Percentiles rank a stretch among this genome's conserved stretches.
These are phyloP conservation scores for Hymenopus coronatus DNA, from an alignment of 2,888 invertebrate species.

Conservation along the genomic window DNA sequence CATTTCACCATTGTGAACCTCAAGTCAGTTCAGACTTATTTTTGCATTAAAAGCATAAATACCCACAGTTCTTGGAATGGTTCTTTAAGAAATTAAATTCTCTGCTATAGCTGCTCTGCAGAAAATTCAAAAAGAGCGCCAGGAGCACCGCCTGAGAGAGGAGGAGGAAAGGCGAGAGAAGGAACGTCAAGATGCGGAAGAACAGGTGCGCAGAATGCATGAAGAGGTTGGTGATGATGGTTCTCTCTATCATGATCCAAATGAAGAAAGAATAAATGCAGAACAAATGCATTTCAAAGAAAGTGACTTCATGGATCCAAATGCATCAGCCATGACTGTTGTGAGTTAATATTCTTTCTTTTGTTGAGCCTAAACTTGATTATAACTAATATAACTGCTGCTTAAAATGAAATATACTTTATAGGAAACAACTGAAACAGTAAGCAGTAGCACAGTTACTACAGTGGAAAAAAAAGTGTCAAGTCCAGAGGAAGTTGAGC, in stretches of 20 bases:
- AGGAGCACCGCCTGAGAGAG: conserved; percentile 54
- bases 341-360: not conserved
- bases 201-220: conserved; percentile 53
- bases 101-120: conserved; percentile 52
- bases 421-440: conserved; percentile 35
- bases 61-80: too few relatives aligned
- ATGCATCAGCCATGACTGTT: not conserved
- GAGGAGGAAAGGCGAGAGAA: conserved; percentile 53
- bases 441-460: conserved; percentile 38
- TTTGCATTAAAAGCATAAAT: too few relatives aligned
- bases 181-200: conserved; percentile 53
- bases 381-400: too few relatives aligned
- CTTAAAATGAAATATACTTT: not conserved
- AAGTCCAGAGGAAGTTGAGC: conserved; percentile 19
- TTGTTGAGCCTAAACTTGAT: not conserved
- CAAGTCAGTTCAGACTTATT: too few relatives aligned
- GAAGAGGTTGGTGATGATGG: conserved; percentile 36
- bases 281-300: not conserved
- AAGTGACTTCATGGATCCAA: not conserved
- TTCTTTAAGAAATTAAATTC: too few relatives aligned
- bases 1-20: too few relatives aligned
- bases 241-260: not conserved
- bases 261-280: not conserved
- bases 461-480: conserved; percentile 33
- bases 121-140: conserved; percentile 61